A percentile compares a stretch with the other conserved stretches of the same genome.
Conservation (phyloP, 2,113 vertebrate species). For the Phrynosoma platyrhinos region DNA sequence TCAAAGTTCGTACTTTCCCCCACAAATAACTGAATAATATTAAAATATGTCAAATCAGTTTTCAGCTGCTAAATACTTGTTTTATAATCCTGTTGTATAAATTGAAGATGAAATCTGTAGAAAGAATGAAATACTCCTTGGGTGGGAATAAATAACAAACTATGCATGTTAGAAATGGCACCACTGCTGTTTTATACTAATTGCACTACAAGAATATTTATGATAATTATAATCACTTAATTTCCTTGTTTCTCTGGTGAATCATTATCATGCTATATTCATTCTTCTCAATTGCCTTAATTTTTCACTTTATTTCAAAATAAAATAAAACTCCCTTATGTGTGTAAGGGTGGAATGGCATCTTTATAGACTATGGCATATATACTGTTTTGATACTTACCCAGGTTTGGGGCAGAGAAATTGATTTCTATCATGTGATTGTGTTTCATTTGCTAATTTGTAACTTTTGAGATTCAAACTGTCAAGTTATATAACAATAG, state of each 20-base stretch:
- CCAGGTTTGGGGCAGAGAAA: conserved; percentile 40
- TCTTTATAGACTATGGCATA: not conserved
- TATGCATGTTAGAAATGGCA: not conserved
- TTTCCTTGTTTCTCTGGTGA: not conserved
- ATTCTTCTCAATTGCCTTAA: not conserved
- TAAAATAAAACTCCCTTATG: not conserved
- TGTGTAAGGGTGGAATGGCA: not conserved
- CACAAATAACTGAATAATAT: not conserved
- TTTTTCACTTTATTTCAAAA: not conserved
- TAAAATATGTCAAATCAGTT: not conserved
- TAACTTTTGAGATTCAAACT: conserved; percentile 28
- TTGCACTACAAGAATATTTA: not conserved
- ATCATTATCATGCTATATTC: not conserved
- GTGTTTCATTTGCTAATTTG: conserved; percentile 26
- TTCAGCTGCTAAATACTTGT: conserved; percentile 3
- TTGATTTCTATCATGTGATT: conserved; percentile 48
- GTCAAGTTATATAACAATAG: conserved; percentile 11
- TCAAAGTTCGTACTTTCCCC: conserved; percentile 8
- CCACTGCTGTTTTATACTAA: conserved; percentile 5
- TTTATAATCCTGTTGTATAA: not conserved
- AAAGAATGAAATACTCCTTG: not conserved
- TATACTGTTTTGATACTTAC: conserved; percentile 21
- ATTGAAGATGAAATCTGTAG: not conserved
- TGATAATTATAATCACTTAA: not conserved
- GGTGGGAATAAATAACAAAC: not conserved